These are phyloP conservation scores for Naso thynnoides DNA, from an alignment of 2,797 vertebrate species.

Conservation along the genomic window DNA sequence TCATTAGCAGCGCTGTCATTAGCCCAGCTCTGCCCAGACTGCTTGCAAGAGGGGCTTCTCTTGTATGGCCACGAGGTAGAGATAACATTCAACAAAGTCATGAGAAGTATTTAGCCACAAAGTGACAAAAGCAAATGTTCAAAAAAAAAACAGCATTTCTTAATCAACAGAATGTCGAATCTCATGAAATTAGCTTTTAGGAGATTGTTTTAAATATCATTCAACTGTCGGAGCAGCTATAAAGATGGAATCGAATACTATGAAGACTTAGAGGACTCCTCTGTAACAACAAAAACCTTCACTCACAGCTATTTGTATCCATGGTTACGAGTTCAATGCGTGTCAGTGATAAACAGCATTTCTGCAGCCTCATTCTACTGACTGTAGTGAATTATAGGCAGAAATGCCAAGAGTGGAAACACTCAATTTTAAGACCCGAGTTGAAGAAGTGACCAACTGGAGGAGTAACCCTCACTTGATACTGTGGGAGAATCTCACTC, in stretches of 20 bases:
- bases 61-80: conserved; percentile 25
- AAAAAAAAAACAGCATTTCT: neutral
- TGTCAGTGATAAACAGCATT: neutral
- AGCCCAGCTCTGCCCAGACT: conserved; percentile 2
- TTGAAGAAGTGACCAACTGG: conserved; percentile 10
- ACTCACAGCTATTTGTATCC: conserved; percentile 20
- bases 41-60: conserved; percentile 6
- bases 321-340: conserved; percentile 22
- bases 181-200: conserved; percentile 6
- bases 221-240: neutral
- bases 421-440: conserved; percentile 6
- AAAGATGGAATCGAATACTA: neutral
- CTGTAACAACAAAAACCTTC: conserved; percentile 7
- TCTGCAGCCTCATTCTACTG: conserved; percentile 3
- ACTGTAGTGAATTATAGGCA: conserved; percentile 1
- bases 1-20: conserved; percentile 44
- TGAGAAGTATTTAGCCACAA: conserved; percentile 8
- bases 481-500: conserved; percentile 35
- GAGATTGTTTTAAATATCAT: conserved; percentile 18
- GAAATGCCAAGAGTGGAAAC: neutral
- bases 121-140: neutral
- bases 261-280: conserved; percentile 13
- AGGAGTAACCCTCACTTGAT: conserved; percentile 17
- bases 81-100: conserved; percentile 25
- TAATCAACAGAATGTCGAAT: conserved; percentile 20